phyloP scores from a whole-genome alignment of 2,797 vertebrate species.

The Hippopotamyrus pictus region DNA sequence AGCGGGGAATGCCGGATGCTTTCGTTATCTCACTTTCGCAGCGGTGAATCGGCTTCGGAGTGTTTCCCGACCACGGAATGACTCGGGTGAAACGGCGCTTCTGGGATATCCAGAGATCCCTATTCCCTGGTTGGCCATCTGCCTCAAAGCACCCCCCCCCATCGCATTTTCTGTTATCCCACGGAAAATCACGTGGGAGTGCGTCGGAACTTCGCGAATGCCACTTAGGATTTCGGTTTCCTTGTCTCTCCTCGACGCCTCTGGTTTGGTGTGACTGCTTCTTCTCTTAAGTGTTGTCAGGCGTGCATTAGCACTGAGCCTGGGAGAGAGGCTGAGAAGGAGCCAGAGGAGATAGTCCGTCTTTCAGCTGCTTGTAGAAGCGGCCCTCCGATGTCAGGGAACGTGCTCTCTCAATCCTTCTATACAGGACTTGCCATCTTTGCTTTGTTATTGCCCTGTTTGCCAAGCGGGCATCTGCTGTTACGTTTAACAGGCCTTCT shows the following conservation, averaged over 20 bases:
- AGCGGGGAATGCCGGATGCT: not conserved
- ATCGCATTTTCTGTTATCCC: not conserved
- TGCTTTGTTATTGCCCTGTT: not conserved
- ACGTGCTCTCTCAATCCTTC: constrained; percentile 41
- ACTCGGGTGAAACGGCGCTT: not conserved
- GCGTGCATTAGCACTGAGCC: not conserved
- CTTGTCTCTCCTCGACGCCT: not conserved
- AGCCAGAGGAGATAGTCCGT: not conserved
- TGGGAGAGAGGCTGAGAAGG: not conserved
- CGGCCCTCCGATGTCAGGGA: constrained; percentile 46
- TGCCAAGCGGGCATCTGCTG: constrained; percentile 14
- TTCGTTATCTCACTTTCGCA: not conserved
- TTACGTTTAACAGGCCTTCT: not conserved
- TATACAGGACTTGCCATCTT: not conserved
- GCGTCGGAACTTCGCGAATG: not conserved
- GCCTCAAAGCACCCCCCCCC: not conserved
- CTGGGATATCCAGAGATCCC: not conserved
- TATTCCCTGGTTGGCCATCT: not conserved
- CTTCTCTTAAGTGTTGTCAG: not conserved
- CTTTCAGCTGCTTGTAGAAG: not conserved
- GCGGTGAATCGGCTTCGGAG: not conserved
- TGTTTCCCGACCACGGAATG: not conserved
- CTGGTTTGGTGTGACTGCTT: not conserved
- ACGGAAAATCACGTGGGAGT: not conserved
- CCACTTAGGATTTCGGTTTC: not conserved